These are phyloP conservation scores for Drosophila cyrtoloma DNA, from an alignment of 2,888 invertebrate species.

Conservation along the genomic window DNA sequence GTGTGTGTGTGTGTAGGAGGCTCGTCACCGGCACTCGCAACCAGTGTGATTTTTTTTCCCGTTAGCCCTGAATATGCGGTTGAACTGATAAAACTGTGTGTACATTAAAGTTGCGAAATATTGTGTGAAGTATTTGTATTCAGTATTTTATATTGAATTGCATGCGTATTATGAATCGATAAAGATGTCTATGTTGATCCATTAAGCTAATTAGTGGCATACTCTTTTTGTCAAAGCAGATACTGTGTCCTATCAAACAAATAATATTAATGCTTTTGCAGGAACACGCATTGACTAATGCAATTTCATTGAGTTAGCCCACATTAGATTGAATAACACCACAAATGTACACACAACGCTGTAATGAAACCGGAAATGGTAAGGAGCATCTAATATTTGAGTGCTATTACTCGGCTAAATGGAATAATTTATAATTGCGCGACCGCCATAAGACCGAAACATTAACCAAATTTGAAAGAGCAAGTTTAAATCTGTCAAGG, in stretches of 20 bases:
- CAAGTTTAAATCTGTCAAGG: not conserved
- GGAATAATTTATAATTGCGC: not conserved
- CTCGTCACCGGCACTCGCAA: slow-evolving; percentile 62
- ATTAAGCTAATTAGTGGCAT: not conserved
- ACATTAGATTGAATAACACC: not conserved
- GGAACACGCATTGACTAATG: not conserved
- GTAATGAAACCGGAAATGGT: not conserved
- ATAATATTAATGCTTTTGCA: not conserved
- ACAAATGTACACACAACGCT: not conserved
- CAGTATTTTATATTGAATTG: not conserved
- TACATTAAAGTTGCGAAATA: not conserved
- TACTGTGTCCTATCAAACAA: not conserved
- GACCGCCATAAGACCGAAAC: not conserved
- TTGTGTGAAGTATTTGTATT: not conserved
- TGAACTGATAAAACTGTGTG: not conserved
- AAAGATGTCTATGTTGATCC: not conserved
- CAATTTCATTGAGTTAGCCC: not conserved
- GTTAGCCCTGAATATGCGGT: not conserved
- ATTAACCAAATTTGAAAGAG: not conserved
- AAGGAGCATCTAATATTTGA: not conserved
- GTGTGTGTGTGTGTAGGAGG: slow-evolving; percentile 62
- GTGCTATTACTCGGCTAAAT: not conserved
- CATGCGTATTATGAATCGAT: not conserved
- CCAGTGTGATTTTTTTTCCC: slow-evolving; percentile 16
- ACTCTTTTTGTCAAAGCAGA: not conserved